Base-by-base conservation (phyloP, 1,140 invertebrate species). In the Spodoptera frugiperda region DNA sequence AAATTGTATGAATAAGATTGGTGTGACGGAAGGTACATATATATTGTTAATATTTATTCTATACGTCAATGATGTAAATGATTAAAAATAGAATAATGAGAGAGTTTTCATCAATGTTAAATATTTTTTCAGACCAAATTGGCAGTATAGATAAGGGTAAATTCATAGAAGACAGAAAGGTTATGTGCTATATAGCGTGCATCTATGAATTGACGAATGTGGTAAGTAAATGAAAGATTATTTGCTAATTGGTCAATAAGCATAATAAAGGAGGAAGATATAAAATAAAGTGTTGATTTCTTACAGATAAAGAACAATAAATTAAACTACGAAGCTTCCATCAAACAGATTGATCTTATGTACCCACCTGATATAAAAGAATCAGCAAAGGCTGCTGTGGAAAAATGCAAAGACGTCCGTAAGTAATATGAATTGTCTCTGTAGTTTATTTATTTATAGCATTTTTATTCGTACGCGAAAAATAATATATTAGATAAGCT, bases 221-320 rank as follows among this genome's bases (percentile, higher is more conserved):
- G 30, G 91, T 93, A 84, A 83, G 91, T 89, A 21, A 21, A 12
- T 4, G n/a, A 30, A 11, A 57, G 19, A 5, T 11, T 19, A 12
- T 46, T 9, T 21, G 4, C 21, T 4, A 21, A 14, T 12, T 15
- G 11, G 0, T 21, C 14, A 44, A 6, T n/a, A n/a, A n/a, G n/a
- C n/a, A n/a, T n/a, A n/a, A n/a, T n/a, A n/a, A n/a, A n/a, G n/a
- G n/a, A n/a, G n/a, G n/a, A n/a, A n/a, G n/a, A n/a, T n/a, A n/a
- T n/a, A n/a, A n/a, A n/a, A n/a, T n/a, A n/a, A n/a, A 17, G 30
- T 19, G 3, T 15, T 73, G 6, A 55, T 75, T 39, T 55, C 46
- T 86, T 88, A 65, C 14, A 93, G 91, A 82, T 93, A 0, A 93
- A 93, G 82, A 93, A 93, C 71, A 91, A 91, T 73, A 93, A 92